phyloP scores from a whole-genome alignment of 2,797 vertebrate species.

The Capromys pilorides region DNA sequence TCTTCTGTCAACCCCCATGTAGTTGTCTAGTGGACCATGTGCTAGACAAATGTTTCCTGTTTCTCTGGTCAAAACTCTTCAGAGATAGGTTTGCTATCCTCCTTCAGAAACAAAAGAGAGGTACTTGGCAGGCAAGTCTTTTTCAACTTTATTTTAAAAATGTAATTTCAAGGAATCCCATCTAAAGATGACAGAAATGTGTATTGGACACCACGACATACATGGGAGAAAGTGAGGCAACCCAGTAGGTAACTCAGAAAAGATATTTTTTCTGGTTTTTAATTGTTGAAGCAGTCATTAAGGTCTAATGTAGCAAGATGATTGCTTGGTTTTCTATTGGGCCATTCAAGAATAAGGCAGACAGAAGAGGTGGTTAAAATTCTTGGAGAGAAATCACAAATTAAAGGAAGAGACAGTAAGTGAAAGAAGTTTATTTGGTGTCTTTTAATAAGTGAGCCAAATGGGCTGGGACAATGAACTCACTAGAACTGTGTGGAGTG shows the following conservation, averaged over 20 bases:
- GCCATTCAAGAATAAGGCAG: background rate
- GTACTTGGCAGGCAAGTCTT: background rate
- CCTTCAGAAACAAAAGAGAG: background rate
- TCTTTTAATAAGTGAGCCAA: slow-evolving; percentile 22
- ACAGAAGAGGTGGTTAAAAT: background rate
- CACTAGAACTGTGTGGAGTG: background rate
- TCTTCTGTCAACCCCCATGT: background rate
- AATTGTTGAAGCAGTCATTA: background rate
- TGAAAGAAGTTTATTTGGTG: background rate
- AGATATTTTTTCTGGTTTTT: slow-evolving; percentile 13
- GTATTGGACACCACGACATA: background rate
- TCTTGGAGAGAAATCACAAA: background rate
- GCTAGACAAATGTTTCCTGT: background rate
- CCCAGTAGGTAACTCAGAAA: background rate
- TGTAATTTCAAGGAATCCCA: background rate
- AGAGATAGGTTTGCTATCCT: background rate
- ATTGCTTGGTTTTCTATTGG: background rate
- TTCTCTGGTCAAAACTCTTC: background rate
- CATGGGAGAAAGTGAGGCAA: background rate
- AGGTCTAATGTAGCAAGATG: background rate
- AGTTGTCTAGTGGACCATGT: background rate
- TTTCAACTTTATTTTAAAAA: background rate
- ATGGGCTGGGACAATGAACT: background rate
- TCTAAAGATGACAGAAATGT: background rate
- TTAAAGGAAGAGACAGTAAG: background rate